phyloP scores from a whole-genome alignment of 2,113 vertebrate genomes.

The Tor tambroides region DNA sequence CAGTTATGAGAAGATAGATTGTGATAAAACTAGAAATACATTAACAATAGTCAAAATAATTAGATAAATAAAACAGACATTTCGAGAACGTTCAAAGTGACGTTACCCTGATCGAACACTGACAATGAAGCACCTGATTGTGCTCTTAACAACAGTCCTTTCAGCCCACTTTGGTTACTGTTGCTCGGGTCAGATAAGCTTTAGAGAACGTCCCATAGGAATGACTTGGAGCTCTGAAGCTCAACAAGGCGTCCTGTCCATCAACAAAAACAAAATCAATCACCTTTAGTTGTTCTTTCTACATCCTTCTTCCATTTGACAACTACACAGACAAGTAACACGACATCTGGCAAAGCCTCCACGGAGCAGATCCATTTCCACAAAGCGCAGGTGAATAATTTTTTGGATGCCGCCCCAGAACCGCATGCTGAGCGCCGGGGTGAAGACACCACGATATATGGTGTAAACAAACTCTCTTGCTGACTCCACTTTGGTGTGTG shows the following conservation, averaged over 20 bases:
- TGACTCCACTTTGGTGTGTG: conserved; percentile 28
- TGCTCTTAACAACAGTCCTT: background rate
- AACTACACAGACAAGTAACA: conserved; percentile 5
- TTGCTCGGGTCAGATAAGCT: background rate
- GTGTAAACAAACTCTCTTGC: conserved; percentile 36
- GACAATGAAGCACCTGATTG: background rate
- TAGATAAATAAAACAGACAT: no score
- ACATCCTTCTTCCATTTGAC: conserved; percentile 17
- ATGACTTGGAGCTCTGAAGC: background rate
- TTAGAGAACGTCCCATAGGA: conserved; percentile 1
- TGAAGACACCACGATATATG: conserved; percentile 6
- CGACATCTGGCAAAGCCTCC: background rate
- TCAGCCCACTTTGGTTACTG: background rate
- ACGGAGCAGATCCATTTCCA: conserved; percentile 4
- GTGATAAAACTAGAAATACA: no score
- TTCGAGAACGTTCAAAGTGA: no score
- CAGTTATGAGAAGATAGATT: no score
- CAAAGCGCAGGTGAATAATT: background rate
- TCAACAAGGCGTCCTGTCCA: background rate
- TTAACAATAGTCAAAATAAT: no score
- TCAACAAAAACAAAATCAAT: conserved; percentile 18
- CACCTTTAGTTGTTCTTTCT: background rate
- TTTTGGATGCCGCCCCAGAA: conserved; percentile 14
- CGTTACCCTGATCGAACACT: background rate
- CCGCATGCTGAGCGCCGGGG: background rate